These are phyloP conservation scores for Zosterops lateralis DNA, from an alignment of 2,113 vertebrate genomes.

Conservation along the genomic window DNA sequence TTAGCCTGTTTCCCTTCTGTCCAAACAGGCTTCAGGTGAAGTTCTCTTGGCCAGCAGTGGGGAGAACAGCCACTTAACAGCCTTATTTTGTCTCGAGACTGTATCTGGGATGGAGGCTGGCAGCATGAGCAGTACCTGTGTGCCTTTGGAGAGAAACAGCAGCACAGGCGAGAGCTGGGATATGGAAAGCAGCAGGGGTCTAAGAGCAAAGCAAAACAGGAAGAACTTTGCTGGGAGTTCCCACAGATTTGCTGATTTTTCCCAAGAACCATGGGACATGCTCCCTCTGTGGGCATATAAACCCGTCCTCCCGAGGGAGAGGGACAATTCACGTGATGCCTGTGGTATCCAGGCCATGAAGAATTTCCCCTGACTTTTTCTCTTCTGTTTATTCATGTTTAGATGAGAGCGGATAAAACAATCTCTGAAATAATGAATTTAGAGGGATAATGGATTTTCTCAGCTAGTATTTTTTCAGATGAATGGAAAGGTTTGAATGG, in stretches of 20 bases:
- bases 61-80: not conserved
- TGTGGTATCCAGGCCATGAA: not conserved
- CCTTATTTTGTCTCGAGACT: not conserved
- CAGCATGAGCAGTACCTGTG: not conserved
- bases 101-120: rapidly evolving
- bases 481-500: not conserved
- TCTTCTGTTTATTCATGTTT: not conserved
- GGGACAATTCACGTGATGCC: not conserved
- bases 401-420: constrained; percentile 21
- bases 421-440: constrained; percentile 40
- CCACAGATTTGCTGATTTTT: not conserved
- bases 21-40: not conserved
- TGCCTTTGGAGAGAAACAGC: not conserved
- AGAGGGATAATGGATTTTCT: constrained; percentile 16
- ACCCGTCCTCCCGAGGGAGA: not conserved
- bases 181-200: not conserved
- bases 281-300: not conserved
- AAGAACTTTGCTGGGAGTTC: not conserved
- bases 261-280: not conserved
- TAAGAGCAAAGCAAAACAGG: not conserved
- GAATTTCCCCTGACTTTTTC: constrained; percentile 7
- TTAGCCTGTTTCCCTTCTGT: not conserved
- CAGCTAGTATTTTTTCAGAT: constrained; percentile 26
- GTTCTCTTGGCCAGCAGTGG: not conserved
- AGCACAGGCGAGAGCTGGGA: not conserved